Evolutionary conservation across 2,888 invertebrate genomes (phyloP), one percentile per base, ranked within the genome.

Genomic region (Ganaspis brasiliensis): DNA sequence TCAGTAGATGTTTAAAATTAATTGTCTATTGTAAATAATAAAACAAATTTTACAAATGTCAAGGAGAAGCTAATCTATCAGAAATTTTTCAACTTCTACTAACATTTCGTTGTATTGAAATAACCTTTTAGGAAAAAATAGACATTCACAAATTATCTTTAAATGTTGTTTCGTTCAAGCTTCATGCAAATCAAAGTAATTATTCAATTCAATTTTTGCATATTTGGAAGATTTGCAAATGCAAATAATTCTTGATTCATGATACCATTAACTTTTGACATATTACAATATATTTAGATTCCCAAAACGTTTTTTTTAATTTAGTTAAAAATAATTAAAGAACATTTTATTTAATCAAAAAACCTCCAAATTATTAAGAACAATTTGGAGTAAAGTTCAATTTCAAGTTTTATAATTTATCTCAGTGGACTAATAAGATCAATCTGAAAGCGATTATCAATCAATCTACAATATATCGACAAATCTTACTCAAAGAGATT

Each of bases 401-500:
- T n/a, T 31, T 59, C 31, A 59, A 59, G 59, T 31, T 59, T 59
- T 31, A 35, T 59, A 59, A 31, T 9, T 59, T 9, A 59, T 59
- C n/a, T 12, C 26, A 6, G 31, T 16, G 9, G 31, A 16, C 59
- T 31, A 59, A 59, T 59, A 31, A n/a, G 8, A 35, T 31, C 10
- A n/a, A n/a, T 31, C n/a, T 26, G 8, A n/a, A 16, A 14, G 21
- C 35, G 40, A 40, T 73, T 82, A 78, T 80, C 73, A 79, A 86
- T 84, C 74, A 77, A 78, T 75, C 83, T 82, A 78, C 75, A 80
- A 37, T 79, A 73, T 72, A 78, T 81, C 79, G 82, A 81, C 82
- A 77, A 81, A 81, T 81, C 79, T 77, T 37, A 80, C 84, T 82
- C 63, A 75, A 72, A 40, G 75, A 78, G 81, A 85, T 85, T 84